Evolutionary conservation across 2,113 vertebrate genomes (phyloP).

Genomic region (Corydoras sp.): DNA sequence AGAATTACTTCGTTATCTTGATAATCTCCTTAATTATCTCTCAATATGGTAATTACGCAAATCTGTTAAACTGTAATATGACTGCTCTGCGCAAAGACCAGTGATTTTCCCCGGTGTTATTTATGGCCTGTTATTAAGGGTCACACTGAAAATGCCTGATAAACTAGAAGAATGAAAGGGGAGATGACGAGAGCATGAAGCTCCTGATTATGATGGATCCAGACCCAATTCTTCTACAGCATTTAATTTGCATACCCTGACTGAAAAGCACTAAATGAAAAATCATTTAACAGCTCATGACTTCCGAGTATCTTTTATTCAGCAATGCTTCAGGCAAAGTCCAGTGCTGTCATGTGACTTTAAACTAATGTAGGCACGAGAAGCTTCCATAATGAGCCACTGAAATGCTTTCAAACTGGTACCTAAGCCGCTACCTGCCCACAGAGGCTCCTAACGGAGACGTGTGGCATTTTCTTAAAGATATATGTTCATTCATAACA

Average conservation of each 20-base stretch:
- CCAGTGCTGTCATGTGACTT: conserved; percentile 39
- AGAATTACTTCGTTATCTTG: conserved; percentile 14
- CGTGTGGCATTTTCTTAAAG: conserved; percentile 3
- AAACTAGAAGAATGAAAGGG: conserved; percentile 22
- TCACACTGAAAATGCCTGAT: conserved; percentile 30
- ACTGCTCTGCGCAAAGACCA: conserved; percentile 3
- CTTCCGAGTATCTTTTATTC: conserved; percentile 44
- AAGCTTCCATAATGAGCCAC: conserved; percentile 61
- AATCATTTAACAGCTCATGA: conserved; percentile 39
- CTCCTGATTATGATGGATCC: conserved; percentile 26
- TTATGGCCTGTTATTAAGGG: conserved; percentile 23
- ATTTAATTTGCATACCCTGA: conserved; percentile 30
- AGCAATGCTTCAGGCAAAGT: conserved; percentile 42
- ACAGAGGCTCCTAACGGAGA: conserved; percentile 15
- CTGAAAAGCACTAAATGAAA: conserved; percentile 29
- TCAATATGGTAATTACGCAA: conserved; percentile 25
- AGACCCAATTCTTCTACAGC: conserved; percentile 31
- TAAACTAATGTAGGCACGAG: conserved; percentile 58
- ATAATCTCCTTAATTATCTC: conserved; percentile 25
- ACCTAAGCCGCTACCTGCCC: conserved; percentile 29
- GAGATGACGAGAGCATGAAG: conserved; percentile 28
- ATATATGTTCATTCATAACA: conserved; percentile 10
- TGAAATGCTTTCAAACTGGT: conserved; percentile 48
- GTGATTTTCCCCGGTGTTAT: conserved; percentile 22
- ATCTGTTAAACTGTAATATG: conserved; percentile 20